Evolutionary conservation across 2,888 invertebrate genomes (phyloP), one percentile per base, ranked within the genome.

Genomic region (Noctuana brunneofusca): DNA sequence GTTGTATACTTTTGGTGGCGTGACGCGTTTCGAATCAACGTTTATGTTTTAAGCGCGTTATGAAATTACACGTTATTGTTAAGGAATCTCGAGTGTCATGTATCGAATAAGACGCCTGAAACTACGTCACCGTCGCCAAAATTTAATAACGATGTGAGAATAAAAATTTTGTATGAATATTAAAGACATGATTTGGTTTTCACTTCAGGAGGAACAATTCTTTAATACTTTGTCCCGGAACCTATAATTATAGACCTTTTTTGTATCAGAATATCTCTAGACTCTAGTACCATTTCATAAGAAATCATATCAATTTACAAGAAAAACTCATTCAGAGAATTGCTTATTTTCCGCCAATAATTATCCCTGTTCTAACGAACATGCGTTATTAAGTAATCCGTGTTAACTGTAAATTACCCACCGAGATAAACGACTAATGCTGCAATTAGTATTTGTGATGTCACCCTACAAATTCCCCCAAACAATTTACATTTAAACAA

Each of bases 401-500:
- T 67, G 64, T 64, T 64, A 64, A 67, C 35, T 59, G 63, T 55
- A 48, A 64, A 54, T 58, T 52, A 56, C 58, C 32, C 22, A 52
- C 8, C 3, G 41, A 49, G 62, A 65, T 63, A 59, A 64, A 41
- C 11, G 32, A 53, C 41, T 18, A 24, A 48, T 35, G 35, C 24
- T 53, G 22, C 48, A 54, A 60, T 60, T 62, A 62, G 49, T 60
- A 43, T 38, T 35, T 48, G 22, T 54, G 59, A 54, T 49, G 35
- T 35, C 35, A 59, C 1, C 27, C 41, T 22, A 56, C 52, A 46
- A 58, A 64, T 46, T 43, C n/a, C 18, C 41, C 54, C n/a, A 49
- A 56, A 32, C 16, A 24, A 52, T 38, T 14, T 14, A 3, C n/a
- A 38, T 30, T 1, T 2, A 30, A 30, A 30, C 11, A 16, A 41